These are phyloP conservation scores for Drosophila lowei DNA, from an alignment of 1,140 invertebrate genomes.

Conservation along the genomic window DNA sequence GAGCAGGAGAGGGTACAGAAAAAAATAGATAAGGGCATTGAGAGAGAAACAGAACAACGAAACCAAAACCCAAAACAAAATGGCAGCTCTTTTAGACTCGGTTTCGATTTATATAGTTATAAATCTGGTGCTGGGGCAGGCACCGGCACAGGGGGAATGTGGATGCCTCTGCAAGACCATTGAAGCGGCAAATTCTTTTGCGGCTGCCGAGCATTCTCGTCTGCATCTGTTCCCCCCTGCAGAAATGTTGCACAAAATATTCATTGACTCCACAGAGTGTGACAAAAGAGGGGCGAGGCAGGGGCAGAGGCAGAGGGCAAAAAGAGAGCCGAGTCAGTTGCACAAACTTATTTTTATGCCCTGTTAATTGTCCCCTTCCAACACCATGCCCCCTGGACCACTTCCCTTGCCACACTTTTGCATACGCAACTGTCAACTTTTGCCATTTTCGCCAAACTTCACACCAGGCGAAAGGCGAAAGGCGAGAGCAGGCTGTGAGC, in stretches of 20 bases:
- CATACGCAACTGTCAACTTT: constrained; percentile 78
- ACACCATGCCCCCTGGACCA: background rate
- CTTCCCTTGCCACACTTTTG: constrained; percentile 45
- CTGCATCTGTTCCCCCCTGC: constrained; percentile 1
- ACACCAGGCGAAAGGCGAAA: constrained; percentile 42
- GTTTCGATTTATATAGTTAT: constrained; percentile 66
- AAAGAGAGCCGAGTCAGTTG: constrained; percentile 2
- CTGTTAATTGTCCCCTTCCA: constrained; percentile 50
- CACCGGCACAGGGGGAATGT: constrained; percentile 6
- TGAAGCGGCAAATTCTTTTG: constrained; percentile 73
- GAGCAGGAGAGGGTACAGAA: background rate
- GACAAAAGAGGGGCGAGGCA: background rate
- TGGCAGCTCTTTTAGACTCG: constrained; percentile 63
- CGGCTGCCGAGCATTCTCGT: constrained; percentile 10
- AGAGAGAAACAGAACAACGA: constrained; percentile 52
- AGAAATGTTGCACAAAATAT: constrained; percentile 50
- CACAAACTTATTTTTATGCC: constrained; percentile 50
- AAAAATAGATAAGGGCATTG: background rate
- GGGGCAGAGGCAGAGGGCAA: background rate
- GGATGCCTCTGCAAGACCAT: constrained; percentile 64
- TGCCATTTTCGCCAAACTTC: constrained; percentile 75
- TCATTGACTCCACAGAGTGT: constrained; percentile 16
- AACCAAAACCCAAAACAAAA: constrained; percentile 63
- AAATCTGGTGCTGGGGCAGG: constrained; percentile 21
- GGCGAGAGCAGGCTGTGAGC: background rate